Evolutionary conservation across 2,797 vertebrate species (phyloP).

Genomic region (Meda fulgida): DNA sequence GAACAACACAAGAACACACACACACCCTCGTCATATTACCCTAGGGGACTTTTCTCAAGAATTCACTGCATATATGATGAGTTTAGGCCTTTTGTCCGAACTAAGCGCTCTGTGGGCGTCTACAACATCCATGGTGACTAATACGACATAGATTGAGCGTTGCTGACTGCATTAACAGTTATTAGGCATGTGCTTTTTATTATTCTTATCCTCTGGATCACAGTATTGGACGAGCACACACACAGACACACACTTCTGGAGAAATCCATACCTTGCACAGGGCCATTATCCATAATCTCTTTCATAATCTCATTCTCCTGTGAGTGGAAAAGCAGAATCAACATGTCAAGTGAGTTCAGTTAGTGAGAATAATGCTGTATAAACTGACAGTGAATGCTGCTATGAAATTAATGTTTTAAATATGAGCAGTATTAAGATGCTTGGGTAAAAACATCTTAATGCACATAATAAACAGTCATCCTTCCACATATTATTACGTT

Average conservation of each 20-base stretch:
- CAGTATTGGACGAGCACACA: neutral
- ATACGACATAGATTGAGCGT: neutral
- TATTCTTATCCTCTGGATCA: slow-evolving; percentile 11
- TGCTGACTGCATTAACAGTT: slow-evolving; percentile 5
- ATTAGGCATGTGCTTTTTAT: slow-evolving; percentile 3
- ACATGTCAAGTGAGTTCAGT: slow-evolving; percentile 23
- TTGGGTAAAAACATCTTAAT: neutral
- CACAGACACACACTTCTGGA: slow-evolving; percentile 15
- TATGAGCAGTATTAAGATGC: neutral
- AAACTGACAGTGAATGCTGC: neutral
- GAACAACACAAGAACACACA: slow-evolving; percentile 12
- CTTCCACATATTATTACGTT: neutral
- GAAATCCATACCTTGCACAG: slow-evolving; percentile 88
- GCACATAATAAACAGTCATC: neutral
- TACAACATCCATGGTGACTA: neutral
- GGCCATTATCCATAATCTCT: slow-evolving; percentile 95
- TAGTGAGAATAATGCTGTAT: neutral
- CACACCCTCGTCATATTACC: slow-evolving; percentile 34
- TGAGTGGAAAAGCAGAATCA: slow-evolving; percentile 53
- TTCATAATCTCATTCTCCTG: slow-evolving; percentile 99
- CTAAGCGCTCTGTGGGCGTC: neutral
- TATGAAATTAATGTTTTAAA: neutral
- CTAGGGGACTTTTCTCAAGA: slow-evolving; percentile 15
- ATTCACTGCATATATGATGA: neutral
- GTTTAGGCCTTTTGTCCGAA: neutral